phyloP scores from a whole-genome alignment of 2,888 invertebrate species.

The Tipula confusa region DNA sequence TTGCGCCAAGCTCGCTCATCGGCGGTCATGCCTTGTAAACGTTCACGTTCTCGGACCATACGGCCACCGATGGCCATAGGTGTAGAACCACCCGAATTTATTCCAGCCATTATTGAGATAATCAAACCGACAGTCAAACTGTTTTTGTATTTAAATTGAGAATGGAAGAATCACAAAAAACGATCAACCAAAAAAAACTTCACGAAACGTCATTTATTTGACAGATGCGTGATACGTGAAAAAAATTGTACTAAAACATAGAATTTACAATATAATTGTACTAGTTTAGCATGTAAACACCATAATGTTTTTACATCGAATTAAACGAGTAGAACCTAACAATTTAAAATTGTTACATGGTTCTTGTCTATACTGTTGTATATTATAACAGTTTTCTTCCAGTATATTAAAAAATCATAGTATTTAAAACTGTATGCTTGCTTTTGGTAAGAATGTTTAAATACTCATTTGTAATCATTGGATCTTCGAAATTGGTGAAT shows the following conservation, averaged over 20 bases:
- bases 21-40: slow-evolving; percentile 78
- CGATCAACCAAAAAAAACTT: neutral
- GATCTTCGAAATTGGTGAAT: no score
- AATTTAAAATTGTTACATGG: neutral
- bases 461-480: no score
- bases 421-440: no score
- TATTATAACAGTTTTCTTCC: no score
- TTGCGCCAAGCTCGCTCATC: slow-evolving; percentile 79
- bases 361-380: no score
- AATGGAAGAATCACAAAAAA: neutral
- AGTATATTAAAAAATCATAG: no score
- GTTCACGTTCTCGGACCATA: slow-evolving; percentile 69
- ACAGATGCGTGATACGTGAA: neutral
- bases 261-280: neutral
- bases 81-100: slow-evolving; percentile 57
- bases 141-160: neutral
- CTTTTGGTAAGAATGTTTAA: no score
- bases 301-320: neutral
- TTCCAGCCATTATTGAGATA: slow-evolving; percentile 40
- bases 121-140: no score
- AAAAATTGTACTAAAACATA: neutral
- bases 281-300: neutral
- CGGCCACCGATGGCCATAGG: slow-evolving; percentile 76
- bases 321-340: neutral
- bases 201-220: neutral